Base-by-base conservation (phyloP, 2,888 invertebrate species). In the Lochmaea capreae region DNA sequence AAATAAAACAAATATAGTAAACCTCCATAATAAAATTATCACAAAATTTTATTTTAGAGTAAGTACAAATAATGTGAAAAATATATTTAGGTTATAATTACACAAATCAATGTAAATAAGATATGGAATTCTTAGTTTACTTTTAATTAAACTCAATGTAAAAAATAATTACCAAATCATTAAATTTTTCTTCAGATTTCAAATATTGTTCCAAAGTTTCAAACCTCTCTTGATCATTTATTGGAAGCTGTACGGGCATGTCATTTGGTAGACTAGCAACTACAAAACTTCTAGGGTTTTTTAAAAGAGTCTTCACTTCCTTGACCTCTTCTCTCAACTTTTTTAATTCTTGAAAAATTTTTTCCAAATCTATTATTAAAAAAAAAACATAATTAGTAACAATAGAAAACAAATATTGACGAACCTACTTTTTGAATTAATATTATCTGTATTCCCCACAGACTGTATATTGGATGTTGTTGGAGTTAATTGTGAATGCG, bases 201-300 rank as follows among this genome's bases (percentile, higher is more conserved):
- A 42, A 49, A 49, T 49, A 49, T 14, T 49, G 49, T 49, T 49
- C 49, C 49, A 49, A 49, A 49, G 1, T 49, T 63, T 63, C 63
- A 63, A 63, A 63, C 43, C 63, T 63, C 43, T 39, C 42, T 33
- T 12, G 63, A 63, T 63, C 42, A 39, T 63, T 42, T 63, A 63
- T n/a, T 63, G 63, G 63, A 63, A 63, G 39, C 63, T 63, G 63
- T 42, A 63, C 63, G 42, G 63, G 63, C 9, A 63, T n/a, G 42
- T 63, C 63, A 63, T 63, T 63, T 33, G 63, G 63, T 63, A 63
- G 63, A 63, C 63, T 63, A 63, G 63, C 63, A 63, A 63, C 63
- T 63, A 63, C 63, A 3, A 39, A 63, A 63, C 8, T 63, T 39
- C 42, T 0, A 14, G 63, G 33, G 10, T 63, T 63, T 63, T 63